Base-by-base conservation (phyloP, 1,140 invertebrate genomes). In the Lepidurus apus region DNA sequence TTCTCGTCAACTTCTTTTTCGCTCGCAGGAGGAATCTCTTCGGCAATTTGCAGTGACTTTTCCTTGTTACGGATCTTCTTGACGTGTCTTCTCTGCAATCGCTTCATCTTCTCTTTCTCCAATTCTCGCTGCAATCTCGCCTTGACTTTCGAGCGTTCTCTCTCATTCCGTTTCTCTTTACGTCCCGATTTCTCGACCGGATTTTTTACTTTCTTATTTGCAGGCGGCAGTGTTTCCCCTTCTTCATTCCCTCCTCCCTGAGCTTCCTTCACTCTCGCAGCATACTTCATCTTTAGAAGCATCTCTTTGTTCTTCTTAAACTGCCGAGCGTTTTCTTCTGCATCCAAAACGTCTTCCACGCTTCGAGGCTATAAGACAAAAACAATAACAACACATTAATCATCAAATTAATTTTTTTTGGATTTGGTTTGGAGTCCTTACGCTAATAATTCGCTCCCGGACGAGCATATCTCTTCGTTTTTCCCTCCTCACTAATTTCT, bases 231-330 rank as follows among this genome's bases (percentile, higher is more conserved):
- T 75, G 74, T 17, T 75, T 44, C 74, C 17, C 74, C 83, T 92
- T 93, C 82, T 93, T 91, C 82, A 93, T 93, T n/a, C 91, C 92
- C 80, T 92, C 90, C 10, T 92, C 90, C 10, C 80, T 73, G 45
- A 81, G 81, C 78, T 90, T 87, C 83, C 90, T 89, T 73, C 90
- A 90, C 79, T 91, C 90, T 24, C 90, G 78, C 53, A 9, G 53
- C 53, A 65, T 65, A 65, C 3, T 65, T 65, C 53, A 65, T 21
- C 13, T 21, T 65, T 7, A 65, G 3, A 17, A 65, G 53, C 53
- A 65, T 65, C 4, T 65, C 53, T 17, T 65, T 65, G n/a, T 65
- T 65, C 13, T 21, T 13, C 13, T 65, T 65, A 21, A 43, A n/a
- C 42, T 80, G 21, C n/a, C 65, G 73, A 26, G 77, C 77, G 9